A percentile compares a stretch with the other conserved stretches of the same genome.
These are phyloP conservation scores for Netelia melanura DNA, from an alignment of 2,888 invertebrate species.

Conservation along the genomic window DNA sequence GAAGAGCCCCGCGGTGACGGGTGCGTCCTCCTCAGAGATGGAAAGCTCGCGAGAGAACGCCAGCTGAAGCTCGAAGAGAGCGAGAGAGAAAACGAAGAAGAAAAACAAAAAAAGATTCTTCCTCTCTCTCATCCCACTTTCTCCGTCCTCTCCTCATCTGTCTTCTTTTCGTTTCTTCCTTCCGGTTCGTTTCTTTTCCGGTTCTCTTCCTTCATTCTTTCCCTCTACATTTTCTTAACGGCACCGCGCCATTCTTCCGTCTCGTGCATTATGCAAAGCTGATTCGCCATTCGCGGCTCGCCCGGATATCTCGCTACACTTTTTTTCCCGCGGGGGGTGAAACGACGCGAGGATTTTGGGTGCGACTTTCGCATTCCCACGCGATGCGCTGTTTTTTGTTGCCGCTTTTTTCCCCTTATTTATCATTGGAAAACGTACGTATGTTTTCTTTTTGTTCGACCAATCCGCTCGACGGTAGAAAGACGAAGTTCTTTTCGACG, in stretches of 20 bases:
- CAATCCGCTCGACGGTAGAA: slow-evolving; percentile 38
- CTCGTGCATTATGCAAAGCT: slow-evolving; percentile 71
- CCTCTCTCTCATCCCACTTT: slow-evolving; percentile 11
- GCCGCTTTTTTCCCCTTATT: slow-evolving; percentile 33
- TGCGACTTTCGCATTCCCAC: too few relatives aligned
- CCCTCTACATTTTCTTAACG: slow-evolving; percentile 23
- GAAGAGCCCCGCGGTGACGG: slow-evolving; percentile 38
- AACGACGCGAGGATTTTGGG: background rate
- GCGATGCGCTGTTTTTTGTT: background rate
- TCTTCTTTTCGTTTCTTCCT: slow-evolving; percentile 15
- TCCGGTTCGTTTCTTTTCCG: slow-evolving; percentile 21
- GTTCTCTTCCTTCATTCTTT: slow-evolving; percentile 16
- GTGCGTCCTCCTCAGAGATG: slow-evolving; percentile 26
- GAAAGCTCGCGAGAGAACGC: slow-evolving; percentile 44
- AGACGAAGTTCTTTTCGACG: slow-evolving; percentile 46
- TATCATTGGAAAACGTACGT: slow-evolving; percentile 16
- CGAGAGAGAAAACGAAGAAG: slow-evolving; percentile 3
- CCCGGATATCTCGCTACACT: slow-evolving; percentile 59
- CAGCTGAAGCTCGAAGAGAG: slow-evolving; percentile 21
- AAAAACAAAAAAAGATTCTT: slow-evolving; percentile 20
- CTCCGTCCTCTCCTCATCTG: slow-evolving; percentile 16
- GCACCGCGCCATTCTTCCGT: slow-evolving; percentile 39
- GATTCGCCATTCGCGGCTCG: slow-evolving; percentile 64
- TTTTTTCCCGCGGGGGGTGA: slow-evolving; percentile 23
- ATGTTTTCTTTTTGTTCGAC: slow-evolving; percentile 13